Evolutionary conservation across 2,113 vertebrate genomes (phyloP), one percentile per base, ranked within the genome.

Genomic region (Apeltes quadracus): DNA sequence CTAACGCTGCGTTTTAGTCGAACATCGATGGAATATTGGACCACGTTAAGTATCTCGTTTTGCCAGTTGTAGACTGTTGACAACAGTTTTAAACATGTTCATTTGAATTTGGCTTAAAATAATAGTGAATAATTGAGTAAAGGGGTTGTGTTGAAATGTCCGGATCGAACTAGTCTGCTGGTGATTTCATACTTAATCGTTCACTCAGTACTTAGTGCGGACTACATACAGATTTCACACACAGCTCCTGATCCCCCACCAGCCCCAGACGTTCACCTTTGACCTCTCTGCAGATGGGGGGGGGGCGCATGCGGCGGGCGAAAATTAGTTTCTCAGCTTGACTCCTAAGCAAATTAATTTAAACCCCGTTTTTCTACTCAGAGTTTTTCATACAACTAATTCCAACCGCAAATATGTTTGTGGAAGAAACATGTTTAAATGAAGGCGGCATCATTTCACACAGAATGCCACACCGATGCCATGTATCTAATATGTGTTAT

Each of bases 281-380:
- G 32, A 66, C 63, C 63, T 66, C 32, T 51, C 20, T 51, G 32
- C 32, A 48, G 27, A 34, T 14, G 18, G 27, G 61, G 61, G 10
- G 25, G 29, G 11, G 0, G 27, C 3, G 18, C 29, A n/a, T n/a
- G n/a, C n/a, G n/a, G n/a, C n/a, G 18, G 59, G 4, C n/a, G 8
- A 44, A 44, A 11, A 5, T 23, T 14, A 3, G 8, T 46, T 41
- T 25, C 41, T 63, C 41, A 34, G 29, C 61, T 50, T 48, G 44
- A 64, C 7, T 16, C 22, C 29, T 10, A 10, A 50, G 34, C 20
- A 2, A 34, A 23, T 65, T 16, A 23, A 50, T 16, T 50, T 11
- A 18, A 32, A 46, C 61, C 27, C 16, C 13, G 5, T n/a, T n/a
- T n/a, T n/a, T n/a, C n/a, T n/a, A n/a, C n/a, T n/a, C n/a, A n/a